Percentiles rank a stretch among this genome's conserved stretches.
Conservation (phyloP, 2,797 vertebrate species). For the Valencia hispanica region DNA sequence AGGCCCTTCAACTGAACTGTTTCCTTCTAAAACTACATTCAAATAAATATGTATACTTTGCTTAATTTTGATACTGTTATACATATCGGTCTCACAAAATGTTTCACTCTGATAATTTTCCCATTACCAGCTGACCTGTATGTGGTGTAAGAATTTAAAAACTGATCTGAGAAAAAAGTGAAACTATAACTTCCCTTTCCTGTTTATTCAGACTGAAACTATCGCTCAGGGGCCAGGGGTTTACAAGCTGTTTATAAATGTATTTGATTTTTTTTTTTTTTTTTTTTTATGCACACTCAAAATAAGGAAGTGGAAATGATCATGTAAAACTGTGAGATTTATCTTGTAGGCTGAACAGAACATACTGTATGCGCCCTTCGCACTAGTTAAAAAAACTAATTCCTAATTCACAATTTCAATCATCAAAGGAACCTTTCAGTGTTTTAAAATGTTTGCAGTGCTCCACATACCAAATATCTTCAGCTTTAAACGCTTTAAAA, state of each 20-base stretch:
- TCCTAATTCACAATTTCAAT: neutral
- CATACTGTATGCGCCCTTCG: neutral
- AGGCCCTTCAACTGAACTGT: neutral
- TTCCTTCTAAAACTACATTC: neutral
- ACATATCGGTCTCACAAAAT: neutral
- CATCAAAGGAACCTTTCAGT: neutral
- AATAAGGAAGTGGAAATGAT: neutral
- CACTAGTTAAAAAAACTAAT: neutral
- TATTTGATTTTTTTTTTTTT: neutral
- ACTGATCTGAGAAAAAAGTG: neutral
- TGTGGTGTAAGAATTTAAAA: neutral
- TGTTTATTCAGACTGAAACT: slow-evolving; percentile 14
- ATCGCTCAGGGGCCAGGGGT: neutral
- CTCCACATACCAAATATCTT: neutral
- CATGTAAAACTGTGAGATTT: neutral
- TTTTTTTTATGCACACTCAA: no score
- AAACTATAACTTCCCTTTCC: neutral
- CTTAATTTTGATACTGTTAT: neutral
- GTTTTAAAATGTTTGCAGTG: neutral
- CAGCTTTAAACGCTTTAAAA: neutral
- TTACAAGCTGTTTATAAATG: neutral
- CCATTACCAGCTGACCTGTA: neutral
- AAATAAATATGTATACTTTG: neutral
- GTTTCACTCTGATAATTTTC: neutral
- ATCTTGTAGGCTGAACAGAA: neutral